Percentiles rank a stretch among this genome's conserved stretches.
Conservation (phyloP, 1,140 invertebrate species). For the Danaus melanippus region DNA sequence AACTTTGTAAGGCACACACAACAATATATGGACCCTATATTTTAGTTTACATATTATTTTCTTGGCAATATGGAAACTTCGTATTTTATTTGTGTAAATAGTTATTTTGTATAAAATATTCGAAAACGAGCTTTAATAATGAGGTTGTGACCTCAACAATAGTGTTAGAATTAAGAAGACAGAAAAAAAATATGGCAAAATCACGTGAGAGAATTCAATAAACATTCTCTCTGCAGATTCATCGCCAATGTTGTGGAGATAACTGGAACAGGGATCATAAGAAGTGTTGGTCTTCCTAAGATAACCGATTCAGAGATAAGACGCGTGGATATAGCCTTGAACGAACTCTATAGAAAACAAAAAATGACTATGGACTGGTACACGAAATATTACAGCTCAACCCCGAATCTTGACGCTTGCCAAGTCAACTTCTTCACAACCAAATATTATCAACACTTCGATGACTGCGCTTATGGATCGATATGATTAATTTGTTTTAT, state of each 20-base stretch:
- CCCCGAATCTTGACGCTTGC: slow-evolving; percentile 31
- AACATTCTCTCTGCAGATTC: slow-evolving; percentile 47
- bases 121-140: no score
- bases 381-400: slow-evolving; percentile 35
- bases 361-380: slow-evolving; percentile 43
- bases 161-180: no score
- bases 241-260: slow-evolving; percentile 47
- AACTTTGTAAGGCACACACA: no score
- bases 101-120: no score
- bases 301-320: slow-evolving; percentile 38
- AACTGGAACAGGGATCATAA: slow-evolving; percentile 35
- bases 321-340: slow-evolving; percentile 33
- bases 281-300: slow-evolving; percentile 38
- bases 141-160: no score
- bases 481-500: slow-evolving; percentile 22
- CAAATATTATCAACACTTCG: slow-evolving; percentile 28
- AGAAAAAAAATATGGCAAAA: no score
- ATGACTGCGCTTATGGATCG: slow-evolving; percentile 48
- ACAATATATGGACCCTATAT: no score
- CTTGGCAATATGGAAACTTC: no score
- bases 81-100: no score
- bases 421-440: slow-evolving; percentile 39
- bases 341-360: slow-evolving; percentile 27
- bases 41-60: no score
- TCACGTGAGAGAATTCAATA: slow-evolving; percentile 21